phyloP scores from a whole-genome alignment of 2,113 vertebrate genomes.

The Indicator maculatus region DNA sequence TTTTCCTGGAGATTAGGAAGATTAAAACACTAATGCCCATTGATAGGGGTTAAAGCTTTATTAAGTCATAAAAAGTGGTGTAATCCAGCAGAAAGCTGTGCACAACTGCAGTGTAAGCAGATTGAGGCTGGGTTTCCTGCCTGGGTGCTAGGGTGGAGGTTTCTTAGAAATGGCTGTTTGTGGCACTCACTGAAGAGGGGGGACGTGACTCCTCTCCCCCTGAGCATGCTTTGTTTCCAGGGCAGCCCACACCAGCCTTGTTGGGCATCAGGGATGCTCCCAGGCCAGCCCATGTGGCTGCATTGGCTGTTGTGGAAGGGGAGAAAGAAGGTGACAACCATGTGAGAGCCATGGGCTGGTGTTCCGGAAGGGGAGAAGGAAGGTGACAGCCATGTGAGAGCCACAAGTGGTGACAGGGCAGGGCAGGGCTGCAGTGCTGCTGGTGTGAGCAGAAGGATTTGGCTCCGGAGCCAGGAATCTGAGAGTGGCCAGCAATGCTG shows the following conservation, averaged over 20 bases:
- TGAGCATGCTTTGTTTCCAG: accelerated
- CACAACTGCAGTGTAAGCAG: neutral
- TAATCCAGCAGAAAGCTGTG: slow-evolving; percentile 46
- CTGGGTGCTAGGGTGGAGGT: neutral
- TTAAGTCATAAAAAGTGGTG: slow-evolving; percentile 56
- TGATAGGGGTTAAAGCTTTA: slow-evolving; percentile 56
- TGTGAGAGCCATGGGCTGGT: accelerated
- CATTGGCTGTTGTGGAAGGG: accelerated
- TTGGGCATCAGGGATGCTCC: neutral
- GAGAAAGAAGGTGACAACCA: neutral
- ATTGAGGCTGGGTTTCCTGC: slow-evolving; percentile 39
- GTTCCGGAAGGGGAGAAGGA: neutral
- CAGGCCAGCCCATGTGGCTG: accelerated
- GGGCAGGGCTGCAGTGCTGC: neutral
- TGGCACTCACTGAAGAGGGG: neutral
- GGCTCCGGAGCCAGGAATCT: neutral
- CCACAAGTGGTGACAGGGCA: neutral
- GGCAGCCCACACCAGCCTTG: neutral
- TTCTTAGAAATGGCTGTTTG: neutral
- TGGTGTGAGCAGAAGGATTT: neutral
- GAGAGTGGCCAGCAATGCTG: neutral
- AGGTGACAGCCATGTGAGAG: neutral
- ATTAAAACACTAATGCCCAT: slow-evolving; percentile 24
- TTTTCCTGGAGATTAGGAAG: slow-evolving; percentile 45
- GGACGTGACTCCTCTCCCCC: accelerated